These are phyloP conservation scores for Tragelaphus strepsiceros DNA, from an alignment of 2,113 vertebrate species.

Conservation along the genomic window DNA sequence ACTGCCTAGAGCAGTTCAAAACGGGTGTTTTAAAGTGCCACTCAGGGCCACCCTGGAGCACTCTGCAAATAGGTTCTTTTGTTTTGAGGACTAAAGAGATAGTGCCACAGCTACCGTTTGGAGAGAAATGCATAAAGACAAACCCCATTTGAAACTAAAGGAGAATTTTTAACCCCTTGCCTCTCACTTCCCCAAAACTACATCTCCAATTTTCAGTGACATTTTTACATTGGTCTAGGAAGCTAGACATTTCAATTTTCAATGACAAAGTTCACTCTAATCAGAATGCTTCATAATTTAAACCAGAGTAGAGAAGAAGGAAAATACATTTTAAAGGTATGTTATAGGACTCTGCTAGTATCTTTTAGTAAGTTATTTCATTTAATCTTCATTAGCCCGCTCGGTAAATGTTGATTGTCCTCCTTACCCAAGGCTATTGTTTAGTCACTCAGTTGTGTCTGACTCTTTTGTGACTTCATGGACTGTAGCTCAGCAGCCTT, in stretches of 20 bases:
- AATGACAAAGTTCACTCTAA: slow-evolving; percentile 6
- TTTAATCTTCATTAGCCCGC: neutral
- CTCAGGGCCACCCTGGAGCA: slow-evolving; percentile 21
- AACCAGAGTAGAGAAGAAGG: neutral
- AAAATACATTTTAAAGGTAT: slow-evolving; percentile 38
- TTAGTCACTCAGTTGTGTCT: neutral
- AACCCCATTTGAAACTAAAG: slow-evolving; percentile 31
- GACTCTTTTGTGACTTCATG: neutral
- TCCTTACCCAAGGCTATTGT: neutral
- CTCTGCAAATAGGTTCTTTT: slow-evolving; percentile 57
- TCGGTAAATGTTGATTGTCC: neutral
- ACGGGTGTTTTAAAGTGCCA: slow-evolving; percentile 31
- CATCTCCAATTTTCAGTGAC: slow-evolving; percentile 21
- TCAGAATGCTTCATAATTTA: slow-evolving; percentile 31
- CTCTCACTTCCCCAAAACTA: neutral
- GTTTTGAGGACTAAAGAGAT: slow-evolving; percentile 55
- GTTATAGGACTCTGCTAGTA: neutral
- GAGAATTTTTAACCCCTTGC: slow-evolving; percentile 5
- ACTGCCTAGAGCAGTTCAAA: slow-evolving; percentile 31
- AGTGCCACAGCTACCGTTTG: slow-evolving; percentile 38
- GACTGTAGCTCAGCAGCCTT: neutral
- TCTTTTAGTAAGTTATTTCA: slow-evolving; percentile 32
- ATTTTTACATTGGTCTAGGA: slow-evolving; percentile 34
- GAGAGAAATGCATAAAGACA: slow-evolving; percentile 29
- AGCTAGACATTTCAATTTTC: slow-evolving; percentile 34